Evolutionary conservation across 2,888 invertebrate genomes (phyloP), one percentile per base, ranked within the genome.

Genomic region (Rhagium mordax): DNA sequence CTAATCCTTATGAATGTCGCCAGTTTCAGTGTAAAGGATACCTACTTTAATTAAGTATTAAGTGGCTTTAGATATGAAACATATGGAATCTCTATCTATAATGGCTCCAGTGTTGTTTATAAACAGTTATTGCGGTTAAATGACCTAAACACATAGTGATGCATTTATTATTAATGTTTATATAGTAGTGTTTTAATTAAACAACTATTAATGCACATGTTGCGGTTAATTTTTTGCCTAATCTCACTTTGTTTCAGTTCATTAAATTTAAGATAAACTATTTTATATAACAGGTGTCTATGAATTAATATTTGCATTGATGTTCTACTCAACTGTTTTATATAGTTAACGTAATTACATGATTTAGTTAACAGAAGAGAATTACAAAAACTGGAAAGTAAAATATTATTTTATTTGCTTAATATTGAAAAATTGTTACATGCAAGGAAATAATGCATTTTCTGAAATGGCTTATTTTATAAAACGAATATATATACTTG

Each of bases 71-170:
- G 57, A 59, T 59, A 59, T 15, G 29, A 29, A 59, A 29, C 24
- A 13, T 29, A 33, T 59, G 21, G 27, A 15, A 49, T 49, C n/a
- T 29, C 15, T 33, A 59, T 57, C 27, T n/a, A n/a, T 49, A 57
- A 57, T 27, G 10, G 15, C 27, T 59, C 27, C 27, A 7, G 29
- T 59, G 57, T 59, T 15, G 15, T 29, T 59, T 59, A 29, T 27
- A 29, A 49, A 29, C 27, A 57, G 20, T 57, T 57, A 57, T 57
- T 24, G 24, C 15, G 21, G 57, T 27, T 57, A 57, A 21, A 57
- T n/a, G 57, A 57, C 27, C 57, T 57, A 24, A 33, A 33, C 33
- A 13, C 33, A n/a, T n/a, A 5, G 33, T 33, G 13, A 13, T 33
- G 33, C 24, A 57, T 24, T 57, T 16, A 16, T 49, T 49, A 49